Conservation (phyloP, 2,113 vertebrate species). For the Lampris megalopsis region DNA sequence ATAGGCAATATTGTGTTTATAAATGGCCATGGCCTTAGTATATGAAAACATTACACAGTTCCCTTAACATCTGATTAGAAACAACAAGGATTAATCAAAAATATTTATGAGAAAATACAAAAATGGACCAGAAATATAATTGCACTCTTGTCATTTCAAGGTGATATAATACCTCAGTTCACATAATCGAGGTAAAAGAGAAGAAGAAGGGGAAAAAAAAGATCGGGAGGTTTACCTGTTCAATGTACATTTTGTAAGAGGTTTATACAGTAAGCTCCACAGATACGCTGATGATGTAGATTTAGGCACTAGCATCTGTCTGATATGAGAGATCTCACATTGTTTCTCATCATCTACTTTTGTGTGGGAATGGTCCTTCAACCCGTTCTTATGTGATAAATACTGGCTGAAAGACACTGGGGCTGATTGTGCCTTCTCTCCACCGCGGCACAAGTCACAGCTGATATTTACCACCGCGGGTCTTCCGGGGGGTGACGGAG, state of each 20-base stretch:
- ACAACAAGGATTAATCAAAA: background rate
- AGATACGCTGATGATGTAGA: conserved; percentile 10
- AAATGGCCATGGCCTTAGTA: no score
- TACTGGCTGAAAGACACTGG: conserved; percentile 50
- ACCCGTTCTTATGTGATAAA: conserved; percentile 21
- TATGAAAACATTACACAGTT: background rate
- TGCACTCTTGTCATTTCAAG: background rate
- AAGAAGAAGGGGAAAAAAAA: background rate
- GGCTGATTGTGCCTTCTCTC: conserved; percentile 50
- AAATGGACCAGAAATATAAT: conserved; percentile 17
- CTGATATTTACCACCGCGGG: conserved; percentile 76
- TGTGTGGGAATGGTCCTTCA: conserved; percentile 37
- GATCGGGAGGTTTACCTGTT: background rate
- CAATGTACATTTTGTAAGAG: conserved; percentile 16
- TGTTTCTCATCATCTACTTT: background rate
- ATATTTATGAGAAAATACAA: background rate
- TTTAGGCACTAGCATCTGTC: background rate
- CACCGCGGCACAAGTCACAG: conserved; percentile 51
- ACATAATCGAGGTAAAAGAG: no score
- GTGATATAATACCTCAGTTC: no score
- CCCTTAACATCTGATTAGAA: background rate
- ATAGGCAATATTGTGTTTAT: no score
- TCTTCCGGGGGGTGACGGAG: conserved; percentile 67
- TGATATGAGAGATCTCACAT: conserved; percentile 7
- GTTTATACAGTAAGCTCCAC: background rate